Base-by-base conservation (phyloP, 1,140 invertebrate species). In the Pentalonia nigronervosa region DNA sequence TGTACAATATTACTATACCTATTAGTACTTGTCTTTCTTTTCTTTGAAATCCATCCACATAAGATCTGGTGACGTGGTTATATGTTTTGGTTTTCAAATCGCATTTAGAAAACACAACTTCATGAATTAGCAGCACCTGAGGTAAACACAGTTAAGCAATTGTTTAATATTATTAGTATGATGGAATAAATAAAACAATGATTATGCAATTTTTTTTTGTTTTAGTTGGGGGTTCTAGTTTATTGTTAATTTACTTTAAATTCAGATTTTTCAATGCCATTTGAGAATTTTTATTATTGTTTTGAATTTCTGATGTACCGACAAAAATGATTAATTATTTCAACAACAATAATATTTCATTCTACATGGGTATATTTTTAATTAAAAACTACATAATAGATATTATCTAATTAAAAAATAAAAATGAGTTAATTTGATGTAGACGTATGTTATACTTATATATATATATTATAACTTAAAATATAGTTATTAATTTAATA, bases 101-200 rank as follows among this genome's bases (percentile, higher is more conserved):
- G 21, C 91, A 93, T 41, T 86, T 41, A 7, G 34, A 84, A 9
- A 93, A 53, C 17, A 53, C 45, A 21, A 41, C 23, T 41, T 92
- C 48, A 23, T 93, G 34, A 86, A 81, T 41, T 45, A 93, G 67
- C 23, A 93, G 48, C 14, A 93, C 34, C 91, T 93, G 36, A 36
- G 30, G 30, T 30, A 53, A 86, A 86, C 34, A 48, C 30, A 81
- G 36, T 60, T 45, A 34, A 4, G 9, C 1, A 17, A 45, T 88
- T 48, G 21, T 25, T 34, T 81, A 21, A 23, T 81, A 81, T 81
- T 81, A 81, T 36, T 36, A 34, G n/a, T 34, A 7, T 34, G 76
- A 81, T 36, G 4, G 14, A 21, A 36, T 36, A 20, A 36, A 81
- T 23, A 20, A 36, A 81, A 81, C 17, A 53, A 81, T 81, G 76